Base-by-base conservation (phyloP, 2,888 invertebrate genomes). In the Drosophila pseudotakahashii region DNA sequence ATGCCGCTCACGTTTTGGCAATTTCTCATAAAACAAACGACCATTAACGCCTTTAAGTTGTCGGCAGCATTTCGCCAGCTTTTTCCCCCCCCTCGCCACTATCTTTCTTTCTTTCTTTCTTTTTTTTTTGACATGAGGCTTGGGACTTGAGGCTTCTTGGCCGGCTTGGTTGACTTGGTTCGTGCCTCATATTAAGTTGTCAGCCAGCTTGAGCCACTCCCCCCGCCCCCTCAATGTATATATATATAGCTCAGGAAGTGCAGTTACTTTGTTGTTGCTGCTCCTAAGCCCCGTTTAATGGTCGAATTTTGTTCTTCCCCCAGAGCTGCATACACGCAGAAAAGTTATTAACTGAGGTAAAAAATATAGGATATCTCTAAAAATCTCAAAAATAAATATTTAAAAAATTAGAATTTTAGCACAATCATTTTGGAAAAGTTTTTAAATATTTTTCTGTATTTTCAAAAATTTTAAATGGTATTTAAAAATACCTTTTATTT, bases 1-100 rank as follows among this genome's bases (percentile, higher is more conserved):
- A 91, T 91, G 88, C 91, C 54, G 74, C 79, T 84, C 91, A 91
- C 91, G 91, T 90, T 89, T 90, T 86, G 80, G 90, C 91, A 91
- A 91, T 91, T 91, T 91, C 90, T 91, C 91, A 91, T 91, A 90
- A 89, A 91, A 91, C 91, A 91, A 90, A 90, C 90, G 90, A 89
- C 89, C 90, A 90, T 90, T 90, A 90, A 89, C 90, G 90, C 87
- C 89, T 88, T 88, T 85, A 83, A 83, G 82, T 83, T 83, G 87
- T 83, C 82, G 87, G 82, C 82, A 75, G 84, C 83, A 74, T 83
- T 83, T 82, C 42, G 19, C 48, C 48, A 48, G 48, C 48, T 32
- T 32, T n/a, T 32, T 10, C 16, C 23, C 36, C 16, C 41, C 1
- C n/a, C 9, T 10, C 9, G 0, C 37, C 44, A 41, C 41, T 32